Evolutionary conservation across 1,140 invertebrate species (phyloP).

Genomic region (Zaprionus taronus): DNA sequence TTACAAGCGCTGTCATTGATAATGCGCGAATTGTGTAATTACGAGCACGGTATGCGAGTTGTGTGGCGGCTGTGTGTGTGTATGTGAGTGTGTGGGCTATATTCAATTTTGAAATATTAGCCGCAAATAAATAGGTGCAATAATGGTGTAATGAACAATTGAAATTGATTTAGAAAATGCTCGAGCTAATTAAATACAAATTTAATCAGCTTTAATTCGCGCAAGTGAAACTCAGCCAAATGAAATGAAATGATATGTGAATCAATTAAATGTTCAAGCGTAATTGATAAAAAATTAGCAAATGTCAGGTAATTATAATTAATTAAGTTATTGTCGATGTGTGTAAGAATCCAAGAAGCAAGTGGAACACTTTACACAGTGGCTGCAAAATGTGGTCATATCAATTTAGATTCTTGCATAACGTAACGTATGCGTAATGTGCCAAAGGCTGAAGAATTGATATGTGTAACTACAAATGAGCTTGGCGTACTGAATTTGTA

Average conservation of each 20-base stretch:
- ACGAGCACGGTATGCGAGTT: constrained; percentile 50
- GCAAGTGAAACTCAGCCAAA: neutral
- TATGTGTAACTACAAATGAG: too few relatives aligned
- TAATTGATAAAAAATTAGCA: constrained; percentile 16
- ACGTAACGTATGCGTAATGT: constrained; percentile 6
- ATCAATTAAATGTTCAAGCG: constrained; percentile 28
- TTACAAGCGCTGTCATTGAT: constrained; percentile 68
- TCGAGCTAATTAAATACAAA: constrained; percentile 37
- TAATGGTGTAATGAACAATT: constrained; percentile 69
- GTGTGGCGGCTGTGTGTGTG: neutral
- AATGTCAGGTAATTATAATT: constrained; percentile 3
- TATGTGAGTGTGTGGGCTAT: neutral
- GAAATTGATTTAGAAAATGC: constrained; percentile 76
- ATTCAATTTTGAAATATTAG: constrained; percentile 49
- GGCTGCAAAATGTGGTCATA: neutral
- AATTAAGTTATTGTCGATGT: neutral
- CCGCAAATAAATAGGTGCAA: constrained; percentile 70
- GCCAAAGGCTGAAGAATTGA: too few relatives aligned
- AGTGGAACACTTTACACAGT: neutral
- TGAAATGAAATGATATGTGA: constrained; percentile 18
- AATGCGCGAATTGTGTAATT: constrained; percentile 81
- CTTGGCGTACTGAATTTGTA: neutral
- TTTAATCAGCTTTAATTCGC: constrained; percentile 38
- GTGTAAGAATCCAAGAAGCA: neutral
- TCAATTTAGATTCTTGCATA: neutral